Conservation (phyloP, 1,140 invertebrate species). For the Acromyrmex heyeri region DNA sequence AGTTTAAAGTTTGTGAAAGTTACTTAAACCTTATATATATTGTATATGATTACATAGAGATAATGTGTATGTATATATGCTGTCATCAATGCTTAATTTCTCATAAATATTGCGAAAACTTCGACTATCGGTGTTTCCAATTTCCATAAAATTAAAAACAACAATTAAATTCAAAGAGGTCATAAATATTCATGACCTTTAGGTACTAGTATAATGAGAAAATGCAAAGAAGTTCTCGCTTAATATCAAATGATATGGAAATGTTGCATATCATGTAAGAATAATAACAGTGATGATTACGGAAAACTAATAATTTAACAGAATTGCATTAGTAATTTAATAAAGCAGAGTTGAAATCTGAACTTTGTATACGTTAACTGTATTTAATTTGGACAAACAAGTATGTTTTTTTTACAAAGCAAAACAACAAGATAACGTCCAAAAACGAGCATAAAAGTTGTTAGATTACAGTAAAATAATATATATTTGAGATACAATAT, state of each 20-base stretch:
- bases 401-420: neutral
- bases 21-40: neutral
- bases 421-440: too few relatives aligned
- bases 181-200: slow-evolving; percentile 27
- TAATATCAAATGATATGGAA: slow-evolving; percentile 7
- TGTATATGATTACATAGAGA: neutral
- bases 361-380: neutral
- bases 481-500: too few relatives aligned
- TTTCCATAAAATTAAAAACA: slow-evolving; percentile 42
- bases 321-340: neutral
- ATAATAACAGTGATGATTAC: neutral
- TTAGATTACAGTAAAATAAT: too few relatives aligned
- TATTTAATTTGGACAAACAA: neutral
- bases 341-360: neutral
- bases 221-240: slow-evolving; percentile 32
- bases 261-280: neutral
- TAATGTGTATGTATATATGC: neutral
- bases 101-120: slow-evolving; percentile 33
- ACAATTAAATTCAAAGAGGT: neutral
- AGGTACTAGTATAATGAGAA: slow-evolving; percentile 38
- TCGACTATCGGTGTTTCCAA: neutral
- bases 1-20: slow-evolving; percentile 3
- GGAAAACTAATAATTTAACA: neutral
- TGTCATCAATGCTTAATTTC: neutral
- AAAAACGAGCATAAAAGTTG: too few relatives aligned